Percentiles rank a stretch among this genome's conserved stretches.
Evolutionary conservation across 2,888 invertebrate species (phyloP).

Genomic region (Hofmannophila pseudospretella): DNA sequence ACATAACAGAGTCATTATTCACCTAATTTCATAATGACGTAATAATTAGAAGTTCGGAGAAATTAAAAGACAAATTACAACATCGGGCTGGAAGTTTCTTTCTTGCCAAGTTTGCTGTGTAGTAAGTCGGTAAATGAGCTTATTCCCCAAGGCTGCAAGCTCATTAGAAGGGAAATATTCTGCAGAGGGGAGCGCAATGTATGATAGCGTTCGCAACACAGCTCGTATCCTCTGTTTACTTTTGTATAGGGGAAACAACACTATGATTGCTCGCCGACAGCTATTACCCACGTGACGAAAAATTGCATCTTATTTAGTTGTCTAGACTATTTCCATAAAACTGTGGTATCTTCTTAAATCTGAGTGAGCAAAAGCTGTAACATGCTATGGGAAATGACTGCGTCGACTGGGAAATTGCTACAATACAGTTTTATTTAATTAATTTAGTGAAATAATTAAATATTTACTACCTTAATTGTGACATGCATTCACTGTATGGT

Average conservation of each 20-base stretch:
- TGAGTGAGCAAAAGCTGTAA: no score
- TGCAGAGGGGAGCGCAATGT: constrained; percentile 31
- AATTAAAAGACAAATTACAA: constrained; percentile 55
- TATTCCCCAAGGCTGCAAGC: constrained; percentile 53
- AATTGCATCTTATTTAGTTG: no score
- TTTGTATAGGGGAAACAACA: neutral
- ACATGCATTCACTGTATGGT: no score
- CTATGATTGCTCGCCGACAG: no score
- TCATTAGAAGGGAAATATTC: constrained; percentile 53
- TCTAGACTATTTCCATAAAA: no score
- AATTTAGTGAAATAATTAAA: no score
- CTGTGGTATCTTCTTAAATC: no score
- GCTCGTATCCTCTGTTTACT: constrained; percentile 15
- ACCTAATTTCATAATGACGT: constrained; percentile 13
- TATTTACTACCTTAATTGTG: no score
- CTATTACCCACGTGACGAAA: no score
- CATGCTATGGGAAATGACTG: no score
- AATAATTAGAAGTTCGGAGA: constrained; percentile 38
- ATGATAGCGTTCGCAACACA: constrained; percentile 29
- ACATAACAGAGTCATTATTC: neutral
- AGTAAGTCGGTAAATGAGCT: constrained; percentile 59
- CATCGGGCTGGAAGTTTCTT: constrained; percentile 41
- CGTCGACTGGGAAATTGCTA: no score
- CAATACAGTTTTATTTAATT: no score
- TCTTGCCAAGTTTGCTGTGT: constrained; percentile 43